Evolutionary conservation across 2,113 vertebrate species (phyloP).

Genomic region (Prochilodus magdalenae): DNA sequence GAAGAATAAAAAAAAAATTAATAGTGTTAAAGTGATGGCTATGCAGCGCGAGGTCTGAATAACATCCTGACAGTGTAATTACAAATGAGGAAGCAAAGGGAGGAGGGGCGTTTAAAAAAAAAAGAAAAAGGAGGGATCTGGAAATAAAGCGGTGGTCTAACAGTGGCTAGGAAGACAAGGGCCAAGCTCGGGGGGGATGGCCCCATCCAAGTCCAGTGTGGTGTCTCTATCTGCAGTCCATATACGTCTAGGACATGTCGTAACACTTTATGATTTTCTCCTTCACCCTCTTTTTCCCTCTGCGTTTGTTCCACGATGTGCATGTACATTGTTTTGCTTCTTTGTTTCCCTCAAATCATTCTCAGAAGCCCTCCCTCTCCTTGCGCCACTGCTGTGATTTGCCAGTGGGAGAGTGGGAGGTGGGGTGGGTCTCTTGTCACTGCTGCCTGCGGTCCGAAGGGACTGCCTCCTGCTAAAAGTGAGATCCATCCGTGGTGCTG

Average conservation of each 20-base stretch:
- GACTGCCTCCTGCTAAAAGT: conserved; percentile 39
- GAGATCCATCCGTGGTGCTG: conserved; percentile 2
- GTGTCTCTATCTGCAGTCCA: conserved; percentile 36
- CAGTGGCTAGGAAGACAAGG: neutral
- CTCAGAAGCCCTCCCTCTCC: conserved; percentile 3
- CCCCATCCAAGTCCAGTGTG: conserved; percentile 64
- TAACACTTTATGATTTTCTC: neutral
- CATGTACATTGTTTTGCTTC: conserved; percentile 22
- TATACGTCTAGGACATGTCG: conserved; percentile 12
- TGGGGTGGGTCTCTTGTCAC: conserved; percentile 14
- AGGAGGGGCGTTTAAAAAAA: neutral
- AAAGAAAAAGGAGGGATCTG: neutral
- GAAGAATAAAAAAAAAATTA: too few species aligned
- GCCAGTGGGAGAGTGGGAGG: conserved; percentile 25
- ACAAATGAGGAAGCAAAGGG: neutral
- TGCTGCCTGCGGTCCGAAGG: conserved; percentile 7
- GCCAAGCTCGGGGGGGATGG: conserved; percentile 66
- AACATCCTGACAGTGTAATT: neutral
- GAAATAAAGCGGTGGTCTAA: neutral
- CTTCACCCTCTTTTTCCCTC: neutral
- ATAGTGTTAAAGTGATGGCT: neutral
- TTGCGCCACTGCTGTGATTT: conserved; percentile 46
- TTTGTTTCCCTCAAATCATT: conserved; percentile 14
- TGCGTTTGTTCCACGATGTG: neutral
- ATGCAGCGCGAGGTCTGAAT: neutral